Evolutionary conservation across 1,140 invertebrate genomes (phyloP).

Genomic region (Centruroides vittatus): DNA sequence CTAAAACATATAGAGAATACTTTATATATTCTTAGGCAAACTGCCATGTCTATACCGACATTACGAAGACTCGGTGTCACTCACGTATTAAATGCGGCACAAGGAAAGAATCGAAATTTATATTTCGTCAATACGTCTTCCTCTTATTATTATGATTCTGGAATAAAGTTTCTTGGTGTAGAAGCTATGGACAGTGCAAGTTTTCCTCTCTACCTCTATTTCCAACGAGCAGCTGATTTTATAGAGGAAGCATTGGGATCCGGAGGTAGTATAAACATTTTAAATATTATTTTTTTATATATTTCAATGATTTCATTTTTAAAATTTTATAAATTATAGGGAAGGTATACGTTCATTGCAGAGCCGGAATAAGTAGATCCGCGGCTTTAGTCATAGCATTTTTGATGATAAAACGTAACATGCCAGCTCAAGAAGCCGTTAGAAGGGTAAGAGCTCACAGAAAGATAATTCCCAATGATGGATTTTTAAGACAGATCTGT

Average conservation of each 20-base stretch:
- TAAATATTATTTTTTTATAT: background rate
- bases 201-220: constrained; percentile 61
- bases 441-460: constrained; percentile 38
- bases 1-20: no score
- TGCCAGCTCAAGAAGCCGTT: constrained; percentile 23
- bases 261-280: constrained; percentile 20
- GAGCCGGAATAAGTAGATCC: constrained; percentile 64
- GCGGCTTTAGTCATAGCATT: constrained; percentile 51
- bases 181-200: constrained; percentile 55
- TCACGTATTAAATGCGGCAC: constrained; percentile 33
- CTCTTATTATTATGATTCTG: constrained; percentile 50
- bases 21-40: constrained; percentile 18
- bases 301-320: background rate
- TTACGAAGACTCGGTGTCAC: constrained; percentile 28
- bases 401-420: constrained; percentile 18
- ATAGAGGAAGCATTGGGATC: constrained; percentile 56
- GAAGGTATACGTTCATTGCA: constrained; percentile 61
- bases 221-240: constrained; percentile 59
- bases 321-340: constrained; percentile 33
- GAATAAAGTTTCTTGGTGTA: constrained; percentile 62
- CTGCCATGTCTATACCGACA: constrained; percentile 24
- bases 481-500: constrained; percentile 31
- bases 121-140: constrained; percentile 27
- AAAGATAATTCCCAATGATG: constrained; percentile 31
- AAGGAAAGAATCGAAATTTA: constrained; percentile 23